Percentiles rank a stretch among this genome's conserved stretches.
phyloP scores from a whole-genome alignment of 2,888 invertebrate species.

The Dusona sp. region DNA sequence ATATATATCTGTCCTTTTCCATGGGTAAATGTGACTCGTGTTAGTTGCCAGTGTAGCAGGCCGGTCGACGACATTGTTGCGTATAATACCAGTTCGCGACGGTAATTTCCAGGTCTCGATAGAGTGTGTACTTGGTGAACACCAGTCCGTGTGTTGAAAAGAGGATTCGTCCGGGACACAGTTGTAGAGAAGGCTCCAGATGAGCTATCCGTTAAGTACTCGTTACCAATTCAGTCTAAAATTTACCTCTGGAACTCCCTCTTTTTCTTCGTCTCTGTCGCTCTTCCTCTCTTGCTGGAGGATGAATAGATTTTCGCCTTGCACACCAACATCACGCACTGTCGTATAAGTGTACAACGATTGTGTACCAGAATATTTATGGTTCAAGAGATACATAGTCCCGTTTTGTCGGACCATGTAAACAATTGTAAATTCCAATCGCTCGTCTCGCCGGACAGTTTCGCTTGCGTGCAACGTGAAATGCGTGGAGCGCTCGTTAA shows the following conservation, averaged over 20 bases:
- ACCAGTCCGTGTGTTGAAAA: neutral
- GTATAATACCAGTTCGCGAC: constrained; percentile 8
- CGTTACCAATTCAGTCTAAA: neutral
- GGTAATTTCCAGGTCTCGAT: constrained; percentile 16
- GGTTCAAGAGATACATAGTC: neutral
- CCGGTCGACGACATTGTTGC: constrained; percentile 27
- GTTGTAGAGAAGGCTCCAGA: neutral
- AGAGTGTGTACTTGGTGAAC: constrained; percentile 10
- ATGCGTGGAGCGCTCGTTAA: constrained; percentile 2
- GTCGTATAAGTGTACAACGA: neutral
- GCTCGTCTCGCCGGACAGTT: constrained; percentile 1
- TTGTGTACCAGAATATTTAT: neutral
- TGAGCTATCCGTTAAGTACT: constrained; percentile 6
- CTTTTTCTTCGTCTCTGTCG: neutral
- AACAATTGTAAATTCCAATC: constrained; percentile 11
- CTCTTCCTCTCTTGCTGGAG: neutral
- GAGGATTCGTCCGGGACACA: constrained; percentile 10
- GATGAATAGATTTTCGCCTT: neutral
- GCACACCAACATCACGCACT: neutral
- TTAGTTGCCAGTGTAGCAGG: constrained; percentile 24
- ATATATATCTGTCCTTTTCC: constrained; percentile 11
- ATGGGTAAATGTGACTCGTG: constrained; percentile 27
- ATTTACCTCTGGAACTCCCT: neutral
- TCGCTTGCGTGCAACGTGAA: neutral
- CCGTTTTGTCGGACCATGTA: neutral